Evolutionary conservation across 2,888 invertebrate species (phyloP), one percentile per base, ranked within the genome.

Genomic region (Melipona bicolor): DNA sequence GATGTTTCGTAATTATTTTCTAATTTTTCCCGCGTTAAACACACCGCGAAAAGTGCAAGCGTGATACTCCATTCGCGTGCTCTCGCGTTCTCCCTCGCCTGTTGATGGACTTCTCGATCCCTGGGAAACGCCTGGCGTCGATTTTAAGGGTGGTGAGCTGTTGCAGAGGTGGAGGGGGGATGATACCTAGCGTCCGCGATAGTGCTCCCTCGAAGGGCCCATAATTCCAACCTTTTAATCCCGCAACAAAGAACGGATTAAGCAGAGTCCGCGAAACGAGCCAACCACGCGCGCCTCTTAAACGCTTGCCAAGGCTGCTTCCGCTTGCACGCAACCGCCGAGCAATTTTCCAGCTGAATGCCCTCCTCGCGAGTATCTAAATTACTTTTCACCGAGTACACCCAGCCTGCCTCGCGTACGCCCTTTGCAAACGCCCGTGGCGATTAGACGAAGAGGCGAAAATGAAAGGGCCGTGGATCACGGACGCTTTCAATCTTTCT

Each of bases 311-410:
- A 43, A 43, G 43, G 59, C 80, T 79, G 65, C 49, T 43, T 65
- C 65, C 36, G 36, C 50, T 64, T 50, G 79, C 70, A 62, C 50
- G 79, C 36, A 56, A 70, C 78, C 79, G 50, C 50, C 11, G 24
- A 65, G 79, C 79, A 70, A 80, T 80, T 79, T 79, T 80, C 80
- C 64, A 43, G 50, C 24, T 71, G 79, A 79, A 71, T 79, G 27
- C 67, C 67, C 54, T 32, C 49, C 79, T 71, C 67, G 24, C 72
- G 19, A 36, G 81, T 75, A 82, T 71, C 70, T 81, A 75, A 82
- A 82, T 82, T 82, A 81, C 74, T 82, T 82, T 75, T 68, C 72
- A 75, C 74, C 75, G 17, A 59, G 71, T 50, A 62, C 54, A 62
- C 59, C 24, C 54, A 15, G 61, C 32, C 54, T 19, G 61, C 52